These are phyloP conservation scores for Sinelater perroti DNA, from an alignment of 2,888 invertebrate genomes.

Conservation along the genomic window DNA sequence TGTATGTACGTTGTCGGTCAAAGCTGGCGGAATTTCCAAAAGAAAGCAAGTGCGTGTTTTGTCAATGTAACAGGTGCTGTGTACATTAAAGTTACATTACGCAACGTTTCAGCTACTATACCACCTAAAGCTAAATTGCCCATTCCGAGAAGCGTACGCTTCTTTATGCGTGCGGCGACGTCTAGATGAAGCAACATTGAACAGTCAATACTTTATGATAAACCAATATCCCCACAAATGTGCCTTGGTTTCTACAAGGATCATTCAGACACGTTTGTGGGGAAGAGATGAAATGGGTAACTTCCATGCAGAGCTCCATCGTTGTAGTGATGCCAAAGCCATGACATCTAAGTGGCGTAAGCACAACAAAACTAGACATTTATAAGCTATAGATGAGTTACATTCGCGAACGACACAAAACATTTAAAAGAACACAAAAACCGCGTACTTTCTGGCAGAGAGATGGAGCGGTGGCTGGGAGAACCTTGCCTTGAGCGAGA, in stretches of 20 bases:
- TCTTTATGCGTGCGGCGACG: too few species aligned
- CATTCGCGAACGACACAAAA: constrained; percentile 29
- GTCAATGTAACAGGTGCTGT: not conserved
- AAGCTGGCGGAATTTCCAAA: too few species aligned
- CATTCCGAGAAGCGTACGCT: constrained; percentile 3
- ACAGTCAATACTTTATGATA: too few species aligned
- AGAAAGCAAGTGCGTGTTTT: too few species aligned
- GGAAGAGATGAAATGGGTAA: too few species aligned
- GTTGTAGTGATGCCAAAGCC: constrained; percentile 13
- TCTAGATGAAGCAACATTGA: constrained; percentile 9
- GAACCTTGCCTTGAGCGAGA: constrained; percentile 74
- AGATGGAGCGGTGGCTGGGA: constrained; percentile 83
- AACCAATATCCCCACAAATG: not conserved
- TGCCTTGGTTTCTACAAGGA: not conserved
- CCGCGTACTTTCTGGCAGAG: constrained; percentile 84
- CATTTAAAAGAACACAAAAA: constrained; percentile 39
- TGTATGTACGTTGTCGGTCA: too few species aligned
- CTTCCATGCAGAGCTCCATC: too few species aligned
- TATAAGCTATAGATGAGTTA: constrained; percentile 14
- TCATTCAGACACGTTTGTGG: too few species aligned
- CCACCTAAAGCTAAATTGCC: too few species aligned
- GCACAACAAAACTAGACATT: constrained; percentile 18
- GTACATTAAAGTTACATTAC: too few species aligned
- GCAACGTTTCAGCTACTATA: too few species aligned
- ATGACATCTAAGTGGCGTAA: constrained; percentile 11